Evolutionary conservation across 2,888 invertebrate genomes (phyloP).

Genomic region (Trichogramma dendrolimi): DNA sequence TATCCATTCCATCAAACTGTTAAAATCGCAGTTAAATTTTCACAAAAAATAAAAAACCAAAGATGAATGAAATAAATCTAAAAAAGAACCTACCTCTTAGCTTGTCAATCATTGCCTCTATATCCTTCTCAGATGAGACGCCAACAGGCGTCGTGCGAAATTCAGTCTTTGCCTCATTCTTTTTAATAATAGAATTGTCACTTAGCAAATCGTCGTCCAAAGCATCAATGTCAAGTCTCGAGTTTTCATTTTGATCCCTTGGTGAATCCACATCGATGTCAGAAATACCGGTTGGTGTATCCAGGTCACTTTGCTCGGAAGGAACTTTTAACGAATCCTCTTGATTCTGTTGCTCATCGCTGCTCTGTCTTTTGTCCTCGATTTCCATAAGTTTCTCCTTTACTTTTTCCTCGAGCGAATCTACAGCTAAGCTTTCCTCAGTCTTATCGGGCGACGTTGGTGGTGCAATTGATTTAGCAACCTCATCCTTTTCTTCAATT

Average conservation of each 20-base stretch:
- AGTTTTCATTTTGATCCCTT: constrained; percentile 40
- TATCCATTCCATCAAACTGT: too few relatives aligned
- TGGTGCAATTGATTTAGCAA: constrained; percentile 11
- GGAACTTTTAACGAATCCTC: constrained; percentile 28
- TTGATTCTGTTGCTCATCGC: constrained; percentile 23
- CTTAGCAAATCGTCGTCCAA: constrained; percentile 43
- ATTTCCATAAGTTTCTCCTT: neutral
- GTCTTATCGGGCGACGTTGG: neutral
- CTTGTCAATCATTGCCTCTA: constrained; percentile 48
- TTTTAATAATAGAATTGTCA: constrained; percentile 17
- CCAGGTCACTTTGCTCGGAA: constrained; percentile 38
- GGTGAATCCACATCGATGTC: constrained; percentile 48
- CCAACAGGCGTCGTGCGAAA: constrained; percentile 37
- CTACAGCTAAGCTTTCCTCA: neutral
- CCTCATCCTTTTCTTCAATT: constrained; percentile 28
- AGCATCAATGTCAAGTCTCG: constrained; percentile 40
- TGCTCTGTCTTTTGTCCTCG: neutral
- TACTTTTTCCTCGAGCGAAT: neutral
- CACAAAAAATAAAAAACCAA: constrained; percentile 5
- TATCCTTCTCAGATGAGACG: constrained; percentile 45
- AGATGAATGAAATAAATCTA: constrained; percentile 6
- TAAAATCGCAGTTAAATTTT: neutral
- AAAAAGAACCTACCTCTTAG: constrained; percentile 43
- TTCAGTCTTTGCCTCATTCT: constrained; percentile 36
- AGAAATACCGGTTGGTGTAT: constrained; percentile 44